phyloP scores from a whole-genome alignment of 1,140 invertebrate species.

The Anadara kagoshimensis region DNA sequence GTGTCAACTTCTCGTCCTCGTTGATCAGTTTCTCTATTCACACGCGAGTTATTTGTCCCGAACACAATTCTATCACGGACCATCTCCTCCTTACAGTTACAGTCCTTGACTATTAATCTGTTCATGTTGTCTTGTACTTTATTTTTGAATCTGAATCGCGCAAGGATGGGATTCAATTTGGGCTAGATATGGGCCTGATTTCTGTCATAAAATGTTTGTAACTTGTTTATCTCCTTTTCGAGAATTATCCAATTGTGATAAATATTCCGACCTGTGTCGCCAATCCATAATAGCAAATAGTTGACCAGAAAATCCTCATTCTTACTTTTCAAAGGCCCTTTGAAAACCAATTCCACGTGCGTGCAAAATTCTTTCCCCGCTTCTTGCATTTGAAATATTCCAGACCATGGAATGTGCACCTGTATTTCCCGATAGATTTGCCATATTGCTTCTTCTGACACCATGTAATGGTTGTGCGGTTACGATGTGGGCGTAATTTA shows the following conservation, averaged over 20 bases:
- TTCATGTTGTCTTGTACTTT: too few relatives aligned
- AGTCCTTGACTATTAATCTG: too few relatives aligned
- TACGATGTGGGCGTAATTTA: too few relatives aligned
- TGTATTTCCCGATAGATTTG: too few relatives aligned
- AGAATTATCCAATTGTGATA: slow-evolving; percentile 19
- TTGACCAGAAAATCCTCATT: slow-evolving; percentile 15
- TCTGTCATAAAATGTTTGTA: slow-evolving; percentile 16
- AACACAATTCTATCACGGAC: too few relatives aligned
- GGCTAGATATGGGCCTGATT: slow-evolving; percentile 28
- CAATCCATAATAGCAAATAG: slow-evolving; percentile 37
- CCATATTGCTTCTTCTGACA: too few relatives aligned
- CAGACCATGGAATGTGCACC: too few relatives aligned
- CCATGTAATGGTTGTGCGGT: too few relatives aligned
- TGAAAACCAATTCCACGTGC: slow-evolving; percentile 39
- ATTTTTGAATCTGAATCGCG: too few relatives aligned
- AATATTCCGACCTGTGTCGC: slow-evolving; percentile 34
- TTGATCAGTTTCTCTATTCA: too few relatives aligned
- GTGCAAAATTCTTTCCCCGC: slow-evolving; percentile 30
- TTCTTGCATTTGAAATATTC: slow-evolving; percentile 35
- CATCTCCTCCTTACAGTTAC: background rate
- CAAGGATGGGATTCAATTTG: slow-evolving; percentile 26
- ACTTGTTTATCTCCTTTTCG: slow-evolving; percentile 16
- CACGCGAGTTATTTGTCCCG: too few relatives aligned
- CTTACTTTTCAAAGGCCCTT: slow-evolving; percentile 35
- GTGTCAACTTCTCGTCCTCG: too few relatives aligned